Evolutionary conservation across 2,888 invertebrate genomes (phyloP), one percentile per base, ranked within the genome.

Genomic region (Melanophora roralis): DNA sequence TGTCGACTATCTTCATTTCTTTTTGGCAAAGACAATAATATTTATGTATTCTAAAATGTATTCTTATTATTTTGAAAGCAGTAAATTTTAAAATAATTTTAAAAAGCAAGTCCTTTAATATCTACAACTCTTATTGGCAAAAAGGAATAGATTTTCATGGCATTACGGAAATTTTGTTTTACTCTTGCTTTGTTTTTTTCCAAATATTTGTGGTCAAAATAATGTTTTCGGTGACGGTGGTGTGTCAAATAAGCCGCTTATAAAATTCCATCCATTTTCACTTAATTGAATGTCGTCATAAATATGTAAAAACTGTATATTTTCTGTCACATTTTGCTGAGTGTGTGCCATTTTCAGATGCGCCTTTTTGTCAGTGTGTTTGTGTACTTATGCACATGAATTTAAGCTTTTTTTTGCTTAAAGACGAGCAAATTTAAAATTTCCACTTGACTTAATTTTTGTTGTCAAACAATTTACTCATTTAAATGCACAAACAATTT

Each of bases 391-490:
- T 16, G 19, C 38, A 49, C 36, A 40, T 38, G 40, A 64, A 43
- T 57, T 19, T 11, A 19, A 59, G 43, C 8, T 53, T 64, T 53
- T 82, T 86, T 86, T 86, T 87, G 85, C 83, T 84, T 89, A 89
- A 87, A 89, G 89, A 87, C 86, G 88, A 88, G 86, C 87, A 90
- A 89, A 89, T 89, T 90, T 89, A 89, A 89, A 89, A 90, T 89
- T 90, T 86, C 87, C 89, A 89, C 89, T 89, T 88, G 89, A 89
- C 89, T 89, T 89, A 85, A 82, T 87, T 84, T 76, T 84, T 85
- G 86, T 87, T 88, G 86, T 88, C 86, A 85, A 85, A 85, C 85
- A 85, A 86, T 86, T 87, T 86, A 84, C 85, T 85, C 85, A 85
- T 84, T 83, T 83, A 51, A 21, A 36, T 69, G n/a, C 23, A 43